These are phyloP conservation scores for Zaprionus davidi DNA, from an alignment of 1,140 invertebrate species.

Conservation along the genomic window DNA sequence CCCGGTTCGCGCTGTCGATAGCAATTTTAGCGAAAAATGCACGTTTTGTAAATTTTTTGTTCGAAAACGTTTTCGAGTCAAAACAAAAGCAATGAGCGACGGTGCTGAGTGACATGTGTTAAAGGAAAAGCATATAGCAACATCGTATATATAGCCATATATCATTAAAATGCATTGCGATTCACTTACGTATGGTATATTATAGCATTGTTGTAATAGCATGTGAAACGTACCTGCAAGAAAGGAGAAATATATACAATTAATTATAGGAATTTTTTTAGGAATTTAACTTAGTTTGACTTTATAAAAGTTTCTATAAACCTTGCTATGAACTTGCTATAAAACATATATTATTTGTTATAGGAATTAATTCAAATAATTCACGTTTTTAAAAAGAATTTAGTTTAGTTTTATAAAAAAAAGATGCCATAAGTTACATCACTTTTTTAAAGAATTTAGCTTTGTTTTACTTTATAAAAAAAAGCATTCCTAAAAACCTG, in stretches of 20 bases:
- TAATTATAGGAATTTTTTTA: neutral
- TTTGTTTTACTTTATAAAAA: neutral
- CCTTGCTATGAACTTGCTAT: neutral
- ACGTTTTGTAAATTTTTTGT: conserved; percentile 62
- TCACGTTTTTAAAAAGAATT: neutral
- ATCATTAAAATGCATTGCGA: conserved; percentile 5
- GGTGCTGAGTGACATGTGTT: conserved; percentile 31
- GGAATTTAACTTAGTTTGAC: neutral
- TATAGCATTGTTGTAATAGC: neutral
- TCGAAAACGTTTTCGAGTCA: conserved; percentile 14
- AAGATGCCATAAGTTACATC: neutral
- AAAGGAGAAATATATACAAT: neutral
- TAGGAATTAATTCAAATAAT: neutral
- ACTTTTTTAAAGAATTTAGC: neutral
- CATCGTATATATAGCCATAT: conserved; percentile 8
- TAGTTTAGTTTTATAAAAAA: neutral
- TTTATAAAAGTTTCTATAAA: neutral
- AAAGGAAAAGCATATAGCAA: conserved; percentile 12
- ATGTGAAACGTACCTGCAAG: conserved; percentile 37
- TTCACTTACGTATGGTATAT: conserved; percentile 7
- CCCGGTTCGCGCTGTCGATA: conserved; percentile 46
- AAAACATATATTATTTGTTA: neutral
- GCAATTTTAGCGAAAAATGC: conserved; percentile 64
- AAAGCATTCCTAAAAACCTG: neutral
- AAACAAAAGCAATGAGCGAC: conserved; percentile 30